Evolutionary conservation across 2,113 vertebrate species (phyloP).

Genomic region (Daboia siamensis): DNA sequence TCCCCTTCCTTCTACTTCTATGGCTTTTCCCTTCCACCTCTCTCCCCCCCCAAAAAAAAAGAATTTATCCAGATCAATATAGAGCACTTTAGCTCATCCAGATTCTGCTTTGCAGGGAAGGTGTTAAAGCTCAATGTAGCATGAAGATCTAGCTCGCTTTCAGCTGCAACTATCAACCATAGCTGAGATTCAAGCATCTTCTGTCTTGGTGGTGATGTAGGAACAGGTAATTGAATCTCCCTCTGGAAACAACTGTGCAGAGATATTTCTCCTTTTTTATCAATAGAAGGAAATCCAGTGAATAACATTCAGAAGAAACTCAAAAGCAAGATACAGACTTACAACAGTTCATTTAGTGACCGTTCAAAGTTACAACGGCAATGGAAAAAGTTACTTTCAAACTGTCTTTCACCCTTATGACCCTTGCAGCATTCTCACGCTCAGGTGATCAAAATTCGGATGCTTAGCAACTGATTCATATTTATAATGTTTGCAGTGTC

Average conservation of each 20-base stretch:
- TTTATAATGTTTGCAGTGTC: not conserved
- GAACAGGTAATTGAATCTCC: not conserved
- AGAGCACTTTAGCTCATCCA: not conserved
- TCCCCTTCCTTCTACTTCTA: not conserved
- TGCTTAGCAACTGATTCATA: not conserved
- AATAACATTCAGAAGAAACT: not conserved
- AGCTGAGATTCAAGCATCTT: not conserved
- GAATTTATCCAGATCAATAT: not conserved
- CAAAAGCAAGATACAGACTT: not conserved
- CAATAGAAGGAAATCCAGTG: not conserved
- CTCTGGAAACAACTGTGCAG: not conserved
- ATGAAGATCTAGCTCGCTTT: not conserved
- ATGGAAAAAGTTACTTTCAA: not conserved
- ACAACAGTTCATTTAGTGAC: not conserved
- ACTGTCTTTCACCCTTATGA: not conserved
- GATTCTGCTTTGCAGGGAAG: not conserved
- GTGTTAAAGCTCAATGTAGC: not conserved
- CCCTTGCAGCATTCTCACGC: not conserved
- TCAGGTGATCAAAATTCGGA: not conserved
- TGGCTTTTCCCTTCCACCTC: not conserved
- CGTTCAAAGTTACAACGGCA: not conserved
- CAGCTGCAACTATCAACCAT: not conserved
- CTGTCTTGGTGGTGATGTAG: not conserved
- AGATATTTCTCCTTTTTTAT: not conserved
- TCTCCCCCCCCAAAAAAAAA: not conserved